Conservation (phyloP, 2,113 vertebrate species). For the Hyla sarda region DNA sequence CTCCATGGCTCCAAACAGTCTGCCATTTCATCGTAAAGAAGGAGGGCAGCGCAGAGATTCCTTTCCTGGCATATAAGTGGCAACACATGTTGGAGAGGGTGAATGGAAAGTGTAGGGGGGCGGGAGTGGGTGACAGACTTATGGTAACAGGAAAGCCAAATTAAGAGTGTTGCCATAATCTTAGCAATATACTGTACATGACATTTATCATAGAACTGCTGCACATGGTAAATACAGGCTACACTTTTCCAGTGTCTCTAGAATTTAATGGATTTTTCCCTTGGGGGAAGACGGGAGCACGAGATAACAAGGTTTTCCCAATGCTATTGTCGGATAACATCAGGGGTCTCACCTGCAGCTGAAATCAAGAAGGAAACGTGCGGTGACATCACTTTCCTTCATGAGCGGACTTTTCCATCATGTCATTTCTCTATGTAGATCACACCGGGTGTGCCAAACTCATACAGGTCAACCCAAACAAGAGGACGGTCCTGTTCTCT, state of each 20-base stretch:
- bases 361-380: conserved; percentile 41
- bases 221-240: not conserved
- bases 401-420: conserved; percentile 55
- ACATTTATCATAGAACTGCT: conserved; percentile 65
- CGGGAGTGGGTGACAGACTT: conserved; percentile 72
- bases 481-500: not conserved
- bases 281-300: not conserved
- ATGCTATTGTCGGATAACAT: conserved; percentile 34
- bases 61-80: conserved; percentile 81
- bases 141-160: conserved; percentile 73
- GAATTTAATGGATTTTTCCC: conserved; percentile 27
- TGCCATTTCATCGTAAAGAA: conserved; percentile 76
- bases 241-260: conserved; percentile 1
- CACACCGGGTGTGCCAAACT: conserved; percentile 20
- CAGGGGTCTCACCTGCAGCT: conserved; percentile 52
- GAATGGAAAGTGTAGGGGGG: conserved; percentile 71
- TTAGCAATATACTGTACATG: conserved; percentile 69
- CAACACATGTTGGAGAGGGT: conserved; percentile 81
- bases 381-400: conserved; percentile 37
- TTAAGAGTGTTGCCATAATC: conserved; percentile 71
- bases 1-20: conserved; percentile 78
- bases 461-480: conserved; percentile 10
- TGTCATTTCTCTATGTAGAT: conserved; percentile 38
- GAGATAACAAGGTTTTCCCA: conserved; percentile 9
- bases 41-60: conserved; percentile 76